A percentile compares a stretch with the other conserved stretches of the same genome.
Conservation (phyloP, 2,797 vertebrate species). For the Knipowitschia caucasica region DNA sequence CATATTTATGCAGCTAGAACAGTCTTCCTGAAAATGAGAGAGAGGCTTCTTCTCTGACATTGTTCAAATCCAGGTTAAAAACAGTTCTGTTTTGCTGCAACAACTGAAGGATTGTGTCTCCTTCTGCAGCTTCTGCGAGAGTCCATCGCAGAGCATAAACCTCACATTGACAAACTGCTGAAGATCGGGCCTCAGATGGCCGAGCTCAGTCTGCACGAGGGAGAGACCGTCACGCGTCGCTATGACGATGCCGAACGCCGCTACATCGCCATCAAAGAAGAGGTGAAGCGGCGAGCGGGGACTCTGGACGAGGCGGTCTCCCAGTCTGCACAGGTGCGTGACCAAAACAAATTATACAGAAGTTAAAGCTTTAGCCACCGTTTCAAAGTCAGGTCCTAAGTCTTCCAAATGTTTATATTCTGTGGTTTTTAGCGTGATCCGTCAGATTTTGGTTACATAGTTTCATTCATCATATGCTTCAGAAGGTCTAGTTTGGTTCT, state of each 20-base stretch:
- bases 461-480: too few relatives aligned
- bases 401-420: too few relatives aligned
- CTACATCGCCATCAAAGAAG: slow-evolving; percentile 90
- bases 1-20: too few relatives aligned
- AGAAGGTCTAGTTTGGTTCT: too few relatives aligned
- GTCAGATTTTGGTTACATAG: too few relatives aligned
- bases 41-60: too few relatives aligned
- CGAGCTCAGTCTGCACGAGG: slow-evolving; percentile 88
- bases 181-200: slow-evolving; percentile 96
- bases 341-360: background rate
- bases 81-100: too few relatives aligned
- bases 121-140: slow-evolving; percentile 86
- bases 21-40: too few relatives aligned
- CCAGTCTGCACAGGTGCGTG: slow-evolving; percentile 89
- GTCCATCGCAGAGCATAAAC: slow-evolving; percentile 95
- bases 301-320: slow-evolving; percentile 90
- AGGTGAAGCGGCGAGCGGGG: slow-evolving; percentile 87
- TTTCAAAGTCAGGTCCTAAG: background rate
- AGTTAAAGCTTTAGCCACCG: background rate
- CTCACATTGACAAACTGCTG: slow-evolving; percentile 96
- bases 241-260: slow-evolving; percentile 80
- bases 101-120: too few relatives aligned
- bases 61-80: too few relatives aligned
- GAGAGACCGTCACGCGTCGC: slow-evolving; percentile 82
- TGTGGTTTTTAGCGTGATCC: too few relatives aligned